A percentile compares a stretch with the other conserved stretches of the same genome.
Evolutionary conservation across 2,888 invertebrate genomes (phyloP).

Genomic region (Meandrusa payeni): DNA sequence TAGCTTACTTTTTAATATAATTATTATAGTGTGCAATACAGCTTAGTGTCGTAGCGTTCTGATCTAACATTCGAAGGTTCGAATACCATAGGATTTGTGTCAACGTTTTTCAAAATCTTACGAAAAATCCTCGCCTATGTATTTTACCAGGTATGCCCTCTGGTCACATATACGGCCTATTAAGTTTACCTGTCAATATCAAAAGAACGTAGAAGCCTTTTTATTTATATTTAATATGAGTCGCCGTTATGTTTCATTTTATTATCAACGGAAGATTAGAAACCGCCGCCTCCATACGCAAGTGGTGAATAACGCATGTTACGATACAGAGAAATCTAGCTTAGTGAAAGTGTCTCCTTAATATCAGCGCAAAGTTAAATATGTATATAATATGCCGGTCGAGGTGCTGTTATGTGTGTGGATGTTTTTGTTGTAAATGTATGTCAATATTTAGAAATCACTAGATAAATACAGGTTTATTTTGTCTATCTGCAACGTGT

Average conservation of each 20-base stretch:
- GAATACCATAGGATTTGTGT: too few relatives aligned
- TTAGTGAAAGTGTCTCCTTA: conserved; percentile 59
- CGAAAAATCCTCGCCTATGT: background rate
- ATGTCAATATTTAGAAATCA: conserved; percentile 19
- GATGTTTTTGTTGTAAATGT: conserved; percentile 14
- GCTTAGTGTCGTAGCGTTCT: too few relatives aligned
- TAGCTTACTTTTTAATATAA: too few relatives aligned
- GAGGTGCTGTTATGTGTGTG: background rate
- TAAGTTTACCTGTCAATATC: too few relatives aligned
- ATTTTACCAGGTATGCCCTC: too few relatives aligned
- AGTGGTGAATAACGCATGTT: conserved; percentile 50
- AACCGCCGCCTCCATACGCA: conserved; percentile 38
- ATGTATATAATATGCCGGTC: conserved; percentile 13
- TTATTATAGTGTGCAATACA: too few relatives aligned
- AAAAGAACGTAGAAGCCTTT: too few relatives aligned
- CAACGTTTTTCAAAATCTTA: too few relatives aligned
- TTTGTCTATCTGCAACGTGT: background rate
- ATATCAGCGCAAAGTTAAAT: conserved; percentile 19
- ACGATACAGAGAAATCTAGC: conserved; percentile 65
- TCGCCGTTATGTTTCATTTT: conserved; percentile 16
- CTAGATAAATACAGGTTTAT: conserved; percentile 2
- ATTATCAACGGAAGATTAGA: conserved; percentile 23
- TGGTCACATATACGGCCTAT: too few relatives aligned
- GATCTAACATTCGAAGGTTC: too few relatives aligned
- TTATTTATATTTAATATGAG: too few relatives aligned